A percentile compares a stretch with the other conserved stretches of the same genome.
Conservation (phyloP, 1,140 invertebrate species). For the Ips nitidus region DNA sequence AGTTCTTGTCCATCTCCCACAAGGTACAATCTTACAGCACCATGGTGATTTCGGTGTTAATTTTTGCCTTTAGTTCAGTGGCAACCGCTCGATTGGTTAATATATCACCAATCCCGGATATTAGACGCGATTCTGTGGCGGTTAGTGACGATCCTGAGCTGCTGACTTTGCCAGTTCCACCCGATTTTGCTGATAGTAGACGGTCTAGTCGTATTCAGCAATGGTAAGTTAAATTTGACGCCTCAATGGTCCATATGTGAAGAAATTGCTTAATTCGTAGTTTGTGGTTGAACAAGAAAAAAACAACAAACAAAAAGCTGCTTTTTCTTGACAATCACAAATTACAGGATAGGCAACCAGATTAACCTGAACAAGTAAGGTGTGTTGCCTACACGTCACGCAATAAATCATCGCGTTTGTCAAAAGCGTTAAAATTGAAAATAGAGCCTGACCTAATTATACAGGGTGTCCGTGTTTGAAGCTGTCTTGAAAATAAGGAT, state of each 20-base stretch:
- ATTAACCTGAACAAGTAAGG: too few species aligned
- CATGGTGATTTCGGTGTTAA: slow-evolving; percentile 38
- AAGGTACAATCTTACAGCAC: slow-evolving; percentile 42
- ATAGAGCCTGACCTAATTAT: too few species aligned
- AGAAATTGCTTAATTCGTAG: not conserved
- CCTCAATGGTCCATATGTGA: not conserved
- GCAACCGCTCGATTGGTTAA: slow-evolving; percentile 56
- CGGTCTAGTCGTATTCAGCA: slow-evolving; percentile 54
- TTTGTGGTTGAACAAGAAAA: not conserved
- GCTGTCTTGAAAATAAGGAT: too few species aligned
- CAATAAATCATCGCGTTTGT: too few species aligned
- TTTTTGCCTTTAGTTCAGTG: slow-evolving; percentile 16
- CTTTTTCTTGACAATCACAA: not conserved
- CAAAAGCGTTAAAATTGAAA: too few species aligned
- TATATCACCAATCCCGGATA: slow-evolving; percentile 68
- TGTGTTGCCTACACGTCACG: too few species aligned
- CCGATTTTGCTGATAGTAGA: slow-evolving; percentile 73
- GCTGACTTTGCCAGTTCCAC: slow-evolving; percentile 65
- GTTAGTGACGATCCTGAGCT: slow-evolving; percentile 53
- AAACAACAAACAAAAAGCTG: not conserved
- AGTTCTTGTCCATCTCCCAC: slow-evolving; percentile 64
- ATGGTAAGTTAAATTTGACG: slow-evolving; percentile 25
- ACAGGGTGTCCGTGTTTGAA: too few species aligned
- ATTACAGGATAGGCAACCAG: too few species aligned
- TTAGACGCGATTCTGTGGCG: slow-evolving; percentile 62